Percentiles rank a stretch among this genome's conserved stretches.
These are phyloP conservation scores for Rotaria magnacalcarata DNA, from an alignment of 2,888 invertebrate genomes.

Conservation along the genomic window DNA sequence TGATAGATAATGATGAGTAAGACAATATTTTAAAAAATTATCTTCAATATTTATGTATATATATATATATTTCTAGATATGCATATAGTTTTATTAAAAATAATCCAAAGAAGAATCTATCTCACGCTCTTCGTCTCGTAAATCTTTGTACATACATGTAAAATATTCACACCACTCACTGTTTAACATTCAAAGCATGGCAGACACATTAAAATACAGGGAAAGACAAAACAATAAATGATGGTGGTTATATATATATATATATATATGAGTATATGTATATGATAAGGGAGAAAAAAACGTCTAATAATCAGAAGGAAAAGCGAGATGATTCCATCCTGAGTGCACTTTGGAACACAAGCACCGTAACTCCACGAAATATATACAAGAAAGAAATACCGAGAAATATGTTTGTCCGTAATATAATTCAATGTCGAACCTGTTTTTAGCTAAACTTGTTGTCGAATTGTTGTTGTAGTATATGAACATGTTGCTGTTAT, in stretches of 20 bases:
- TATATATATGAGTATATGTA: neutral
- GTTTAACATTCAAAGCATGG: neutral
- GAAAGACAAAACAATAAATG: neutral
- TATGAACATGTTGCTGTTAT: neutral
- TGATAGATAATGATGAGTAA: no score
- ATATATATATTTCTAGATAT: neutral
- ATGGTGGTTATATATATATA: neutral
- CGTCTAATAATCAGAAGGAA: neutral
- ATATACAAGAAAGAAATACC: neutral
- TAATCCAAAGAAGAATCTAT: neutral
- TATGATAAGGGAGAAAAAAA: neutral
- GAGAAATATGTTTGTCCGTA: neutral
- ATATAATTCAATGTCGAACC: neutral
- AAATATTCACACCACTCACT: neutral
- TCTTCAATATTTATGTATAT: neutral
- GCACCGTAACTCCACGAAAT: neutral
- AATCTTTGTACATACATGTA: neutral
- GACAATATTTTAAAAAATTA: neutral
- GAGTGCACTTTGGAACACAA: conserved; percentile 9
- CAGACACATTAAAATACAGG: neutral
- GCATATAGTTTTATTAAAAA: neutral
- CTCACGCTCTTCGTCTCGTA: neutral
- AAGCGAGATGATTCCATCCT: neutral
- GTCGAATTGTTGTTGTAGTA: neutral
- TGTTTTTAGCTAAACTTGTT: neutral